Evolutionary conservation across 2,888 invertebrate species (phyloP).

Genomic region (Mechanitis mazaeus): DNA sequence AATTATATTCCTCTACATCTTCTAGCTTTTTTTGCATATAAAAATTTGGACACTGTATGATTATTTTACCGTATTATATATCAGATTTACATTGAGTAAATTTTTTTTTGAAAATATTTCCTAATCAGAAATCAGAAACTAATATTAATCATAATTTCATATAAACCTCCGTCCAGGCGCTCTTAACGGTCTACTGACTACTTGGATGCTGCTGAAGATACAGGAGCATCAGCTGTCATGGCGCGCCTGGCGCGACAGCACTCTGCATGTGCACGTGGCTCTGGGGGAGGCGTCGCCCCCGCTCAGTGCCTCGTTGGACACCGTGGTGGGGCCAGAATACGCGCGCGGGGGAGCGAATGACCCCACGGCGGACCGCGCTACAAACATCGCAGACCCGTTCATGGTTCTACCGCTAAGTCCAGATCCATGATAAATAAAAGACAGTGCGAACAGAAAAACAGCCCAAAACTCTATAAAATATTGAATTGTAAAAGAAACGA

Average conservation of each 20-base stretch:
- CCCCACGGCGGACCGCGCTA: conserved; percentile 53
- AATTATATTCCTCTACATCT: too few species aligned
- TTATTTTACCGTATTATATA: too few species aligned
- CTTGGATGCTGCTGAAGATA: conserved; percentile 71
- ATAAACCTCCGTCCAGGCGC: conserved; percentile 44
- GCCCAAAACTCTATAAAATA: not conserved
- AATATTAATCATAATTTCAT: too few species aligned
- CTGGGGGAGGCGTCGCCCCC: conserved; percentile 38
- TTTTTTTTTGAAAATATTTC: too few species aligned
- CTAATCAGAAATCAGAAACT: too few species aligned
- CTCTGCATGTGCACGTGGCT: conserved; percentile 64
- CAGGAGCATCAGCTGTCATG: conserved; percentile 71
- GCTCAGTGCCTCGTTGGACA: conserved; percentile 39
- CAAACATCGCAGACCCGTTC: conserved; percentile 60
- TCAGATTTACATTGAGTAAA: too few species aligned
- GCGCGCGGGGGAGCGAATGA: conserved; percentile 38
- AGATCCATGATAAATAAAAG: conserved; percentile 20
- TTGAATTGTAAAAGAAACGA: not conserved
- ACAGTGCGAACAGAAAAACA: not conserved
- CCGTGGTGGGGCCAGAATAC: conserved; percentile 38
- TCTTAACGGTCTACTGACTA: conserved; percentile 65
- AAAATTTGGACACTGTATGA: too few species aligned
- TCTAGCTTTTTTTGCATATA: too few species aligned
- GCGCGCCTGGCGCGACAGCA: conserved; percentile 68
- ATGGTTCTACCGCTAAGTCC: conserved; percentile 54